Evolutionary conservation across 2,797 vertebrate genomes (phyloP), one percentile per base, ranked within the genome.

Genomic region (Brotula barbata): DNA sequence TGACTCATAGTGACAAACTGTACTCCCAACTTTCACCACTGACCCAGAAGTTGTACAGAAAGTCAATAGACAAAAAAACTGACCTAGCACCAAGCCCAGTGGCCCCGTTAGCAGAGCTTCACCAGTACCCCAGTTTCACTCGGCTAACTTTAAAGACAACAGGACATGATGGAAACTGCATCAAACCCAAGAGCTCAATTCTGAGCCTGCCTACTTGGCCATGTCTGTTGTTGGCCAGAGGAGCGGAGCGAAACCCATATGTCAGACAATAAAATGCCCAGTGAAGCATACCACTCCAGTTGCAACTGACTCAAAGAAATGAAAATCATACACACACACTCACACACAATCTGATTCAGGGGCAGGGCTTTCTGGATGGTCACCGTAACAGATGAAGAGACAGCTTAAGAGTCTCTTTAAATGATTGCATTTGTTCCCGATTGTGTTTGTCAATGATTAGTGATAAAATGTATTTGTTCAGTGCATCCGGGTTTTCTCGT

Each of bases 381-480:
- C 72, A 67, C 71, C 78, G 79, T 84, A 78, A 85, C 83, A 90
- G 82, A 84, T 84, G 82, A 87, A 88, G 84, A 87, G 84, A 88
- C 75, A 64, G 73, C 78, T 80, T 81, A 58, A 19, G 57, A 83
- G 72, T 73, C 59, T 73, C 63, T 73, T 62, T 84, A 49, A 49
- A 60, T 77, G 50, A 34, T 71, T 40, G 40, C 52, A 25, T 41
- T 31, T 33, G 44, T 60, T 48, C 65, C 41, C 55, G 20, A 5
- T 51, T n/a, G 31, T 51, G 39, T 62, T 51, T 34, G 36, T 11
- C 64, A 36, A 9, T 16, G 58, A 50, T 40, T 48, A 58, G 19
- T 60, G 34, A 31, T 16, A 4, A 22, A 36, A 5, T 19, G 10
- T 39, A 22, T 41, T 41, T 58, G 36, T 44, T 16, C 49, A 13